A percentile compares a stretch with the other conserved stretches of the same genome.
Evolutionary conservation across 1,140 invertebrate species (phyloP).

Genomic region (Plodia interpunctella): DNA sequence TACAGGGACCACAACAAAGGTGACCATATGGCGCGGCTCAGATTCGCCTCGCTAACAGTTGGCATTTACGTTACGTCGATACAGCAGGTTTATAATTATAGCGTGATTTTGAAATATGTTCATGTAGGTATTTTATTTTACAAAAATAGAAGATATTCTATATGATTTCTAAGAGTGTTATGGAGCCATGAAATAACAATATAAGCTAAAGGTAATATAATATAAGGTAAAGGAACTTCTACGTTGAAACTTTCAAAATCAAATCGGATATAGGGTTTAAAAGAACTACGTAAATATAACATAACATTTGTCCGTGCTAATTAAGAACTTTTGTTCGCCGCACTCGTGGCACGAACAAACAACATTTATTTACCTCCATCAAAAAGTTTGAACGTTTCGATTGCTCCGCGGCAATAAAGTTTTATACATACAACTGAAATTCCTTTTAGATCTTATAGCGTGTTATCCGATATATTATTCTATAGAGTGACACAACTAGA

Average conservation of each 20-base stretch:
- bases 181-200: no score
- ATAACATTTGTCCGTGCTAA: slow-evolving; percentile 1
- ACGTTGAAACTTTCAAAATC: no score
- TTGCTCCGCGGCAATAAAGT: neutral
- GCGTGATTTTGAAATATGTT: slow-evolving; percentile 1
- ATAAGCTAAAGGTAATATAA: no score
- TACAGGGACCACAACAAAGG: slow-evolving; percentile 32
- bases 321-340: slow-evolving; percentile 7
- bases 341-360: slow-evolving; percentile 3
- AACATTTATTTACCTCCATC: slow-evolving; percentile 7
- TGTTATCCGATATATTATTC: neutral
- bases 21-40: slow-evolving; percentile 59
- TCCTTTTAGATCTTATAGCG: neutral
- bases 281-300: neutral
- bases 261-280: no score
- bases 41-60: slow-evolving; percentile 58
- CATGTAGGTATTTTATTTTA: neutral
- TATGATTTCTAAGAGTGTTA: no score
- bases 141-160: no score
- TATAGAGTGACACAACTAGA: no score
- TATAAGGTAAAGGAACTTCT: no score
- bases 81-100: slow-evolving; percentile 5
- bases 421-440: neutral
- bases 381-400: slow-evolving; percentile 7
- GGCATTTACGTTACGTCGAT: slow-evolving; percentile 28